A percentile compares a stretch with the other conserved stretches of the same genome.
Conservation (phyloP, 2,888 invertebrate species). For the Tipula lateralis region DNA sequence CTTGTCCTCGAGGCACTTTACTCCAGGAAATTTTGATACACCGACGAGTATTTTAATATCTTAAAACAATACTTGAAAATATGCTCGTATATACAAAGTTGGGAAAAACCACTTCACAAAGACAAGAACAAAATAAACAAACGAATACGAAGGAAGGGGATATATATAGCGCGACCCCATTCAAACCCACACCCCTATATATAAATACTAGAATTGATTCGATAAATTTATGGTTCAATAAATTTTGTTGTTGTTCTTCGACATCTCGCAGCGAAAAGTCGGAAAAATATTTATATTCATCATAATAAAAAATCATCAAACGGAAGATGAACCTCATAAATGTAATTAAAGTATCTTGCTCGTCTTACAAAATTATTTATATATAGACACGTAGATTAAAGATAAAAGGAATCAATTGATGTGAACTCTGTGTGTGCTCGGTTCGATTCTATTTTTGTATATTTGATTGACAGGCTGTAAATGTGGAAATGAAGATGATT, state of each 20-base stretch:
- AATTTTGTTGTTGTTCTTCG: not conserved
- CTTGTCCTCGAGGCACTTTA: not conserved
- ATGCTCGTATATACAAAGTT: too few relatives aligned
- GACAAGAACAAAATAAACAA: not conserved
- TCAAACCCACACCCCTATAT: not conserved
- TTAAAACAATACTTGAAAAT: not conserved
- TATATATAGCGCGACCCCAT: not conserved
- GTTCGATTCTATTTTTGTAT: not conserved
- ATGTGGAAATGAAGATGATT: not conserved
- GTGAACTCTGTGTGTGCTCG: not conserved
- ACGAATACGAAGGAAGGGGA: not conserved
- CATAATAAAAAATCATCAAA: not conserved
- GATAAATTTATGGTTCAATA: not conserved
- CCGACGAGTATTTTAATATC: not conserved
- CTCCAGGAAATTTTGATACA: not conserved
- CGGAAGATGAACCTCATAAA: not conserved
- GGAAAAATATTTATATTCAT: not conserved
- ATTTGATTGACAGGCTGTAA: not conserved
- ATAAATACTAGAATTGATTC: not conserved
- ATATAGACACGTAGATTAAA: not conserved
- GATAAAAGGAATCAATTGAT: not conserved
- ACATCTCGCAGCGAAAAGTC: too few relatives aligned
- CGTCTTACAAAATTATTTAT: not conserved
- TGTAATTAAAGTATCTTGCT: not conserved
- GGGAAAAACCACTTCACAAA: not conserved